phyloP scores from a whole-genome alignment of 2,797 vertebrate species.

The Enteromius fasciolatus region DNA sequence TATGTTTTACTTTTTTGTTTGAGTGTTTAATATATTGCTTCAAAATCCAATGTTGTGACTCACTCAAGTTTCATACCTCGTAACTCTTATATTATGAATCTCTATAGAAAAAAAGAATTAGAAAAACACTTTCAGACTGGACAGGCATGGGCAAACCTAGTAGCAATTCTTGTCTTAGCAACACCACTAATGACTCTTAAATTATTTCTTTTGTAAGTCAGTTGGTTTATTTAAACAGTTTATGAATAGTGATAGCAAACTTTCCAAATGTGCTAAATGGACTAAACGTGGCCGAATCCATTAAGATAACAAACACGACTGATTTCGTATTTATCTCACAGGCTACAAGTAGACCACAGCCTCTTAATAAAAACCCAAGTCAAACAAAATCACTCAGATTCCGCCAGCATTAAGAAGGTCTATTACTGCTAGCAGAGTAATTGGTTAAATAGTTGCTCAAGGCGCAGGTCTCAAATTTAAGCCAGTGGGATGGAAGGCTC shows the following conservation, averaged over 20 bases:
- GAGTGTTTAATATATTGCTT: no score
- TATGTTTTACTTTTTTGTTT: not conserved
- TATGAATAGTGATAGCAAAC: slow-evolving; percentile 36
- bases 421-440: slow-evolving; percentile 53
- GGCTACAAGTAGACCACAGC: slow-evolving; percentile 44
- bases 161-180: not conserved
- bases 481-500: slow-evolving; percentile 55
- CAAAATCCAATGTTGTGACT: not conserved
- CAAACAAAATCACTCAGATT: slow-evolving; percentile 58
- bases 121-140: not conserved
- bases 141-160: not conserved
- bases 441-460: slow-evolving; percentile 56
- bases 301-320: slow-evolving; percentile 47
- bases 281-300: slow-evolving; percentile 24
- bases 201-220: not conserved
- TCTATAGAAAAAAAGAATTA: not conserved
- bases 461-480: slow-evolving; percentile 54
- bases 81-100: not conserved
- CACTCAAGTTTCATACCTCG: no score
- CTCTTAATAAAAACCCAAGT: slow-evolving; percentile 51
- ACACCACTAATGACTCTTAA: slow-evolving; percentile 28
- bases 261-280: slow-evolving; percentile 36
- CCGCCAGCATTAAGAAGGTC: slow-evolving; percentile 50
- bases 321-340: slow-evolving; percentile 46
- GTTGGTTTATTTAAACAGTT: slow-evolving; percentile 30